A percentile compares a stretch with the other conserved stretches of the same genome.
Conservation (phyloP, 1,140 invertebrate species). For the Trachelipus rathkii region DNA sequence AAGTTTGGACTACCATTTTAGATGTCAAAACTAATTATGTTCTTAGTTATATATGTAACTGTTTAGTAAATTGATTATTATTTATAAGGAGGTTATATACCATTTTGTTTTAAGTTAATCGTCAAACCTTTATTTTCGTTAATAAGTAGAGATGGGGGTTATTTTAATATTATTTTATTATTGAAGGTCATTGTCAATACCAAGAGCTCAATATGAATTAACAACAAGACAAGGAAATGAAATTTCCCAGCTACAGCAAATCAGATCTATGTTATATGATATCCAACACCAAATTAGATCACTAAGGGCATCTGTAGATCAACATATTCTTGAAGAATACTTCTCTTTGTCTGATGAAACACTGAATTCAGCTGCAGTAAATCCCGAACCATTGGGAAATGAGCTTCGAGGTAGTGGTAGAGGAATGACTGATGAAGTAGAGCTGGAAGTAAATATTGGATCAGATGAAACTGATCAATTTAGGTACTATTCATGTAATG, state of each 20-base stretch:
- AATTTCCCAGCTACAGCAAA: constrained; percentile 56
- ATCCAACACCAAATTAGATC: constrained; percentile 59
- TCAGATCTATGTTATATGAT: constrained; percentile 62
- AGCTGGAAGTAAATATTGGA: constrained; percentile 4
- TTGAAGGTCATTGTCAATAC: constrained; percentile 49
- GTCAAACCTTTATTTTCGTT: neutral
- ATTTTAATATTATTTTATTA: constrained; percentile 50
- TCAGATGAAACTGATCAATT: neutral
- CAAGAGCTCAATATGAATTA: constrained; percentile 47
- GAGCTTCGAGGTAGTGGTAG: neutral
- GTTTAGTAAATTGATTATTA: no score
- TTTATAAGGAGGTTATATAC: no score
- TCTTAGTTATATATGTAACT: no score
- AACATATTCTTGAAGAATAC: constrained; percentile 4
- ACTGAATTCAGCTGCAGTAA: neutral
- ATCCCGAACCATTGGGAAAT: neutral
- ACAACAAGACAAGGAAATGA: constrained; percentile 34
- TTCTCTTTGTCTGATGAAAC: constrained; percentile 3
- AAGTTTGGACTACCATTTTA: no score
- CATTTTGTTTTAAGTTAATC: no score
- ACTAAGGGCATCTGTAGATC: constrained; percentile 51
- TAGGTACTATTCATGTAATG: neutral
- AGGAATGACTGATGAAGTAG: neutral
- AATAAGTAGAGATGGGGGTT: neutral
- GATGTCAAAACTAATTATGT: no score